Conservation (phyloP, 2,888 invertebrate species). For the Euplexia lucipara region DNA sequence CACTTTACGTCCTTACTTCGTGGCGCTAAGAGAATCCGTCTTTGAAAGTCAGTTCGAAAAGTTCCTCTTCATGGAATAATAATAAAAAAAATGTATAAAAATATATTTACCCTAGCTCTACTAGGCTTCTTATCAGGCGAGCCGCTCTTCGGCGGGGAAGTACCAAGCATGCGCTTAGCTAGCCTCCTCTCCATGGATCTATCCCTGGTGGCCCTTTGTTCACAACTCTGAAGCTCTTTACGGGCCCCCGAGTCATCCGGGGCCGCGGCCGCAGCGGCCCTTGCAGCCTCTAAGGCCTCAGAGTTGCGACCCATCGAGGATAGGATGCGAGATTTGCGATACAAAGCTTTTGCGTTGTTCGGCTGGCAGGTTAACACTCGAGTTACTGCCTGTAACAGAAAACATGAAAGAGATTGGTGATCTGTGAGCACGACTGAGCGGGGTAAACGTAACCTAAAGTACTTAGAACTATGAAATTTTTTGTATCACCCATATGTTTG, state of each 20-base stretch:
- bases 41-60: too few relatives aligned
- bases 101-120: conserved; percentile 77
- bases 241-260: conserved; percentile 82
- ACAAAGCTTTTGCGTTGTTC: conserved; percentile 97
- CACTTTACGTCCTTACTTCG: too few relatives aligned
- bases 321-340: conserved; percentile 92
- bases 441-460: too few relatives aligned
- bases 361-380: conserved; percentile 96
- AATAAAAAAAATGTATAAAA: too few relatives aligned
- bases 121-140: conserved; percentile 83
- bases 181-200: conserved; percentile 87
- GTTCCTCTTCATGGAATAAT: too few relatives aligned
- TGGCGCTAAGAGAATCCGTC: too few relatives aligned
- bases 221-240: conserved; percentile 84
- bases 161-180: conserved; percentile 88
- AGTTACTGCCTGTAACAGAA: conserved; percentile 93
- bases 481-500: too few relatives aligned
- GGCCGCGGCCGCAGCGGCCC: conserved; percentile 82
- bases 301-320: conserved; percentile 91
- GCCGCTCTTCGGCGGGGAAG: conserved; percentile 52
- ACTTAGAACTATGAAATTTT: too few relatives aligned
- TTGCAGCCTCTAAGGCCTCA: conserved; percentile 92
- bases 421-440: too few relatives aligned
- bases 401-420: not conserved
- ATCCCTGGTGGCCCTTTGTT: conserved; percentile 81